phyloP scores from a whole-genome alignment of 2,888 invertebrate species.

The Ormyrus rosae region DNA sequence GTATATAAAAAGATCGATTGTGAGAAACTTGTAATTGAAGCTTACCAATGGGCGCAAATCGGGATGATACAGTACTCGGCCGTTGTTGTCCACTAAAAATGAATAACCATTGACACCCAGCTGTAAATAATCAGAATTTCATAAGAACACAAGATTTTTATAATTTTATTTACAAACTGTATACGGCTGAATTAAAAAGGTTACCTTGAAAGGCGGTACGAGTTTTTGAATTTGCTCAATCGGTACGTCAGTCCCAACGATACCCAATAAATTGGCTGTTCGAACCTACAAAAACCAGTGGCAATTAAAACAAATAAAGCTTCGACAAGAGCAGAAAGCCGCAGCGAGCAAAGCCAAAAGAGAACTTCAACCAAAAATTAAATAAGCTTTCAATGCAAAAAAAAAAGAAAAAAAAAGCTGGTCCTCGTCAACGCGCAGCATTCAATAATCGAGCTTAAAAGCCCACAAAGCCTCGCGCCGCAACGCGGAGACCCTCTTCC shows the following conservation, averaged over 20 bases:
- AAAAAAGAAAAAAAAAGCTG: too few species aligned
- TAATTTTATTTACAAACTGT: too few species aligned
- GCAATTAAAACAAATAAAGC: slow-evolving; percentile 64
- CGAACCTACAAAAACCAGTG: slow-evolving; percentile 79
- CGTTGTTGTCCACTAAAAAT: slow-evolving; percentile 98
- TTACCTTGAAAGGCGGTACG: slow-evolving; percentile 94
- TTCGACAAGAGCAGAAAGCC: slow-evolving; percentile 11
- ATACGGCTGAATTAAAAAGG: not conserved
- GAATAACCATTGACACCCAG: slow-evolving; percentile 97
- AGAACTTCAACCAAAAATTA: too few species aligned
- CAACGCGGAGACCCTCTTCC: too few species aligned
- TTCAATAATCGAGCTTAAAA: too few species aligned
- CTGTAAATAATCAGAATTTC: slow-evolving; percentile 76
- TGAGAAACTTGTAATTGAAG: not conserved
- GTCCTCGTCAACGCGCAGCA: not conserved
- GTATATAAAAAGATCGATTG: too few species aligned
- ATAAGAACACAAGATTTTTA: not conserved
- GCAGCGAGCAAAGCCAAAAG: too few species aligned
- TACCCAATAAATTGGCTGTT: slow-evolving; percentile 94
- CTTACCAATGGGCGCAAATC: slow-evolving; percentile 93
- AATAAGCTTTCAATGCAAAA: too few species aligned
- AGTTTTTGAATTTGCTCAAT: slow-evolving; percentile 96
- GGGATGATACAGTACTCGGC: slow-evolving; percentile 96
- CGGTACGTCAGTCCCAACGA: slow-evolving; percentile 98
- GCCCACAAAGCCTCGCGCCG: too few species aligned